These are phyloP conservation scores for Pemphredon lugubris DNA, from an alignment of 2,888 invertebrate genomes.

Conservation along the genomic window DNA sequence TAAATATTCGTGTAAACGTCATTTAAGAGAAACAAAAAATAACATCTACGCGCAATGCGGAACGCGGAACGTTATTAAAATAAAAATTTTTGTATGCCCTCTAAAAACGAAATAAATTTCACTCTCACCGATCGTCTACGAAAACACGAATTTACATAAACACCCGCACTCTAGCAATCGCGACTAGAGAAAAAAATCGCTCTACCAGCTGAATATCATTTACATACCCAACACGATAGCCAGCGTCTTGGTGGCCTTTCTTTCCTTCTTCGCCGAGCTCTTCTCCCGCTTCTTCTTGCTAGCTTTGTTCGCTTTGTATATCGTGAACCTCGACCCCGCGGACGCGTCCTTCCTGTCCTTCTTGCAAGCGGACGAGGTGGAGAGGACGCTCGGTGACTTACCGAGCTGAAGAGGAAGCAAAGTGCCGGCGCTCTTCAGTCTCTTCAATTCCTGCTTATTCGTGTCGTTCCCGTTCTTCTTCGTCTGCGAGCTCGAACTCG, in stretches of 20 bases:
- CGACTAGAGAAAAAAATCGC: background rate
- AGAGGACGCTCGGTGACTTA: constrained; percentile 72
- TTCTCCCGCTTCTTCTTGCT: constrained; percentile 97
- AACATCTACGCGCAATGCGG: too few relatives aligned
- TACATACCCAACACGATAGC: constrained; percentile 96
- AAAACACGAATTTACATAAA: too few relatives aligned
- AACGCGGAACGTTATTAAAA: too few relatives aligned
- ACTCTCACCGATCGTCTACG: too few relatives aligned
- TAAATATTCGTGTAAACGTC: too few relatives aligned
- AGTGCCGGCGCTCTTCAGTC: constrained; percentile 73
- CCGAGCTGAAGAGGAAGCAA: constrained; percentile 76
- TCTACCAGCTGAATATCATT: background rate
- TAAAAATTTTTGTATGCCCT: too few relatives aligned
- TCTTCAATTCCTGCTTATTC: constrained; percentile 76
- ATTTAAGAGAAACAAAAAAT: too few relatives aligned
- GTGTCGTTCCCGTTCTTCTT: constrained; percentile 74
- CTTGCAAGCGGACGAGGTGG: constrained; percentile 83
- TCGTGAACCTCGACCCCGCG: constrained; percentile 91
- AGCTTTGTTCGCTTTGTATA: constrained; percentile 96
- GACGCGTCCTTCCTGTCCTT: constrained; percentile 88
- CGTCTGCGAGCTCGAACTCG: constrained; percentile 56
- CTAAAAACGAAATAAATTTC: too few relatives aligned
- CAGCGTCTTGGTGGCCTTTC: constrained; percentile 98
- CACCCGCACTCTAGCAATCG: too few relatives aligned
- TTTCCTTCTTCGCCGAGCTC: constrained; percentile 95